These are phyloP conservation scores for Balearica regulorum DNA, from an alignment of 2,797 vertebrate genomes.

Conservation along the genomic window DNA sequence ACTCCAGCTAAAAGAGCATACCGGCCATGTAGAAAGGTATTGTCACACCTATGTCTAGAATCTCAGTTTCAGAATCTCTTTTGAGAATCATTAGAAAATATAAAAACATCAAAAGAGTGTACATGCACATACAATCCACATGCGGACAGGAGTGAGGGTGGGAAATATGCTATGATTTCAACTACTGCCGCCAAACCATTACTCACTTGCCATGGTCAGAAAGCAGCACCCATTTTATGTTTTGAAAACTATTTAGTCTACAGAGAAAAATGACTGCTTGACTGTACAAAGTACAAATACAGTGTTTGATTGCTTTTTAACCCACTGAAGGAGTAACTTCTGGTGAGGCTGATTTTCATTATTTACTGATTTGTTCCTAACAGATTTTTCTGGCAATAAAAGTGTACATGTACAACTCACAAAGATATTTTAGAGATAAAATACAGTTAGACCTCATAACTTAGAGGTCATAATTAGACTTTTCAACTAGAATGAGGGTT, in stretches of 20 bases:
- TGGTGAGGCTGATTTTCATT: background rate
- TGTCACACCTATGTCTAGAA: background rate
- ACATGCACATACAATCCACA: background rate
- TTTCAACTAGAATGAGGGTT: background rate
- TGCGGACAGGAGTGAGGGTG: background rate
- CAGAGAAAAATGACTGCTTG: background rate
- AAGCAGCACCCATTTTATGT: background rate
- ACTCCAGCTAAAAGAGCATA: background rate
- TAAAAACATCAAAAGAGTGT: fast-evolving
- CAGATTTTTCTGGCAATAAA: background rate
- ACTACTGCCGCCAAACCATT: background rate
- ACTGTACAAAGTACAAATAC: background rate
- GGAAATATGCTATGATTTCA: background rate
- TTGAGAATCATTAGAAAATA: background rate
- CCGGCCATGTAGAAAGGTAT: background rate
- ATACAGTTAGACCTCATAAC: background rate
- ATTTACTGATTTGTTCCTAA: background rate
- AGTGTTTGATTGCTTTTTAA: background rate
- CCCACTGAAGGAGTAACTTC: background rate
- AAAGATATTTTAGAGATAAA: background rate
- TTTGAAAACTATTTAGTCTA: background rate
- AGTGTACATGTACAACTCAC: background rate
- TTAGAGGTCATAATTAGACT: background rate
- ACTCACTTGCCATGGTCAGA: background rate
- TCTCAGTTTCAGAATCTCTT: background rate